Conservation (phyloP, 2,888 invertebrate species). For the Zhuqinia jingwanae region DNA sequence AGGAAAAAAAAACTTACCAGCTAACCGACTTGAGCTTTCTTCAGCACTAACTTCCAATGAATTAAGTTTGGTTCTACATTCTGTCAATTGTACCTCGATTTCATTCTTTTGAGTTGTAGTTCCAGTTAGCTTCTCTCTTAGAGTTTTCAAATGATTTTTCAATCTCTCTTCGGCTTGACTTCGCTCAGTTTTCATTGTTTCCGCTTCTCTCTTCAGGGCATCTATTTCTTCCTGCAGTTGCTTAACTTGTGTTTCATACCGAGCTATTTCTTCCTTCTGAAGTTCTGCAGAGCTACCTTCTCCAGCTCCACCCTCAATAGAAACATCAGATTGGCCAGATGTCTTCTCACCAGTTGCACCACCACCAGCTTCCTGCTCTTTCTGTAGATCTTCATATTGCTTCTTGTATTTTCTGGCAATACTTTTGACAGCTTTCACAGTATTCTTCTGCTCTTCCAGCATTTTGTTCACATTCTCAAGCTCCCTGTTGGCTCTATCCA, state of each 20-base stretch:
- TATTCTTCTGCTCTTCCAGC: slow-evolving; percentile 87
- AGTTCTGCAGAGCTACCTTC: slow-evolving; percentile 85
- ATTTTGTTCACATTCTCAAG: slow-evolving; percentile 86
- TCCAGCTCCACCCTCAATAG: slow-evolving; percentile 81
- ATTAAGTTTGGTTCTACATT: slow-evolving; percentile 79
- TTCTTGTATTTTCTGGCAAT: slow-evolving; percentile 96
- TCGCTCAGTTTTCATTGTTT: slow-evolving; percentile 69
- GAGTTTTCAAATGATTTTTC: slow-evolving; percentile 70
- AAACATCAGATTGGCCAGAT: slow-evolving; percentile 61
- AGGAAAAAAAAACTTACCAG: slow-evolving; percentile 76
- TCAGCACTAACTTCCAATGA: slow-evolving; percentile 80
- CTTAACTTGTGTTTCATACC: slow-evolving; percentile 83
- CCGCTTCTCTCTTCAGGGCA: slow-evolving; percentile 71
- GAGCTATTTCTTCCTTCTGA: slow-evolving; percentile 85
- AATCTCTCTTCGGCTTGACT: slow-evolving; percentile 70
- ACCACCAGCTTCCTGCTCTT: slow-evolving; percentile 85
- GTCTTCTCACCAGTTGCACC: slow-evolving; percentile 84
- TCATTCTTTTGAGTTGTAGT: slow-evolving; percentile 68
- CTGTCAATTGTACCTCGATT: slow-evolving; percentile 65
- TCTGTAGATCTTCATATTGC: slow-evolving; percentile 87
- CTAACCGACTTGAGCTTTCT: slow-evolving; percentile 81
- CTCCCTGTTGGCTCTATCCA: slow-evolving; percentile 84
- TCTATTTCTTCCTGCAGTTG: slow-evolving; percentile 75
- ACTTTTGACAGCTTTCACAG: slow-evolving; percentile 83
- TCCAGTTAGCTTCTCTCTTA: slow-evolving; percentile 71